These are phyloP conservation scores for Lerista edwardsae DNA, from an alignment of 2,797 vertebrate species.

Conservation along the genomic window DNA sequence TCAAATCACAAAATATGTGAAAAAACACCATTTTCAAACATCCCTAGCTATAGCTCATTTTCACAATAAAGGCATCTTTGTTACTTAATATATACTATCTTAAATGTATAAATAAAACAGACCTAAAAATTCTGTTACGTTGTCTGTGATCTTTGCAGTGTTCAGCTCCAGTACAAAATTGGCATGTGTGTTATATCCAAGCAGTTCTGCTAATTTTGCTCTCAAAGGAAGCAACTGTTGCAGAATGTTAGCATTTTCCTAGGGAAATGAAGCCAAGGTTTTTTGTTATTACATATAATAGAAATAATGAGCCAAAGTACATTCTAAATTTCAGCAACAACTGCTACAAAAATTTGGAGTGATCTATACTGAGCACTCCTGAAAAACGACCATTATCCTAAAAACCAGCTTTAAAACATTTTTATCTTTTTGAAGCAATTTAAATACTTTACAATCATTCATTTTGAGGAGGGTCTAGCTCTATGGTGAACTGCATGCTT, in stretches of 20 bases:
- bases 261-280: slow-evolving; percentile 40
- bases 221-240: slow-evolving; percentile 87
- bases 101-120: slow-evolving; percentile 60
- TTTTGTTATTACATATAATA: not conserved
- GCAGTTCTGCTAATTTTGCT: slow-evolving; percentile 85
- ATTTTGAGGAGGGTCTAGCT: not conserved
- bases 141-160: slow-evolving; percentile 86
- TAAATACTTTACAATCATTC: not conserved
- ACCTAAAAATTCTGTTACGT: slow-evolving; percentile 78
- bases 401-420: too few species aligned
- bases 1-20: too few species aligned
- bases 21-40: too few species aligned
- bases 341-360: slow-evolving; percentile 16
- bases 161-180: slow-evolving; percentile 94
- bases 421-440: not conserved
- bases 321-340: not conserved
- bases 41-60: slow-evolving; percentile 24
- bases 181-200: slow-evolving; percentile 89
- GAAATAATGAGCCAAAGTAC: slow-evolving; percentile 23
- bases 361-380: not conserved
- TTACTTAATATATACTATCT: slow-evolving; percentile 16
- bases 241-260: slow-evolving; percentile 91
- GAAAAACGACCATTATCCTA: too few species aligned
- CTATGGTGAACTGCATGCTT: not conserved
- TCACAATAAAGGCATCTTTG: slow-evolving; percentile 13